These are phyloP conservation scores for Sebastolobus alascanus DNA, from an alignment of 2,797 vertebrate genomes.

Conservation along the genomic window DNA sequence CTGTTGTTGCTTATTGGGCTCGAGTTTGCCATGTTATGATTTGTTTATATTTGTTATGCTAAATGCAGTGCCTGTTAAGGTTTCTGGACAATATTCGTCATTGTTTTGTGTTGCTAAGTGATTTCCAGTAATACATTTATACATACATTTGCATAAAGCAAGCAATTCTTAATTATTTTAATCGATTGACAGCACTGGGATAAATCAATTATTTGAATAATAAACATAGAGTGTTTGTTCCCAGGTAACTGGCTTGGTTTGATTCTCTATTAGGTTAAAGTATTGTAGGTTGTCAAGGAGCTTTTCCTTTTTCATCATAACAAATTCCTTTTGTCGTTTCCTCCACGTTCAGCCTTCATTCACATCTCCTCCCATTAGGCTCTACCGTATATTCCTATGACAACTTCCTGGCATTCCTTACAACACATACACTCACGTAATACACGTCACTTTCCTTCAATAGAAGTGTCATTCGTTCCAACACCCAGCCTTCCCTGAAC, in stretches of 20 bases:
- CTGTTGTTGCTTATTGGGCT: no score
- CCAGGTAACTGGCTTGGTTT: background rate
- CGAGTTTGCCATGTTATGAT: no score
- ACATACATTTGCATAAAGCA: no score
- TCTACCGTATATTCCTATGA: conserved; percentile 25
- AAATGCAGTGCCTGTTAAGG: no score
- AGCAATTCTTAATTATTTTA: no score
- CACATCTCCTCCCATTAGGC: conserved; percentile 42
- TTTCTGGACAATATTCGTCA: no score
- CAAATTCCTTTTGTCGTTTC: conserved; percentile 66
- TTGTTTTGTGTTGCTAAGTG: no score
- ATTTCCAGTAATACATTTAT: no score
- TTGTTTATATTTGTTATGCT: no score
- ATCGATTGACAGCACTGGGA: background rate
- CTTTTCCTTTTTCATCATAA: conserved; percentile 59
- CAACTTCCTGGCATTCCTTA: conserved; percentile 63
- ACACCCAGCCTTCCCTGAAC: conserved; percentile 55
- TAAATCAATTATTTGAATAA: background rate
- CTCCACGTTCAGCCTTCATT: conserved; percentile 44
- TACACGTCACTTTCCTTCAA: conserved; percentile 36
- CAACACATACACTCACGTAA: background rate
- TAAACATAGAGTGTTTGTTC: background rate
- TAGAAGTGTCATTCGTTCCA: conserved; percentile 49
- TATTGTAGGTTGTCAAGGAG: conserved; percentile 44
- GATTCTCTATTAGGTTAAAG: conserved; percentile 49